These are phyloP conservation scores for Apocrypta bakeri DNA, from an alignment of 1,140 invertebrate species.

Conservation along the genomic window DNA sequence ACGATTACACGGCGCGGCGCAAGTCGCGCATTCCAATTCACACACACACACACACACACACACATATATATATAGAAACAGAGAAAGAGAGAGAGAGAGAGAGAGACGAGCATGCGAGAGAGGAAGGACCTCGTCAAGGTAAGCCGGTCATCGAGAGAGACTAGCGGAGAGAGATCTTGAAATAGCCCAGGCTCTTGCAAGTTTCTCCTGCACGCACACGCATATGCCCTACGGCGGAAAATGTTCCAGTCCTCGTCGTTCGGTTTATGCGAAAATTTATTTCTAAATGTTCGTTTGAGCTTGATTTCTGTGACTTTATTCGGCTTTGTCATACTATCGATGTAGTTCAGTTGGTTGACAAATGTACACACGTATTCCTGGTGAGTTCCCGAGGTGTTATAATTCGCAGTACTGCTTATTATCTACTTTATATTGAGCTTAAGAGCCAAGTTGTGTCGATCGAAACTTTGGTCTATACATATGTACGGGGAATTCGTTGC, in stretches of 20 bases:
- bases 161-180: constrained; percentile 52
- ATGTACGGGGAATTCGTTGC: not conserved
- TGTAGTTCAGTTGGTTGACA: too few relatives aligned
- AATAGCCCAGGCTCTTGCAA: constrained; percentile 33
- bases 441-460: not conserved
- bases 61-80: too few relatives aligned
- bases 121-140: constrained; percentile 74
- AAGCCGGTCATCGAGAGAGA: constrained; percentile 65
- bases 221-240: not conserved
- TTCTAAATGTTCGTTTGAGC: too few relatives aligned
- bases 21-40: constrained; percentile 62
- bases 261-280: constrained; percentile 35
- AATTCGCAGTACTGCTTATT: not conserved
- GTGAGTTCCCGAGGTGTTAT: too few relatives aligned
- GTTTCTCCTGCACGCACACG: not conserved
- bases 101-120: constrained; percentile 57
- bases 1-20: constrained; percentile 47
- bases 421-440: not conserved
- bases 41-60: too few relatives aligned
- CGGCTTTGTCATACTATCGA: too few relatives aligned
- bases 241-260: constrained; percentile 34
- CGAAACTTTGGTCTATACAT: too few relatives aligned
- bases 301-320: too few relatives aligned
- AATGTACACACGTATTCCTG: too few relatives aligned
- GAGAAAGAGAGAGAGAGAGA: too few relatives aligned